Percentiles rank a stretch among this genome's conserved stretches.
phyloP scores from a whole-genome alignment of 2,797 vertebrate genomes.

The Sciurus carolinensis region DNA sequence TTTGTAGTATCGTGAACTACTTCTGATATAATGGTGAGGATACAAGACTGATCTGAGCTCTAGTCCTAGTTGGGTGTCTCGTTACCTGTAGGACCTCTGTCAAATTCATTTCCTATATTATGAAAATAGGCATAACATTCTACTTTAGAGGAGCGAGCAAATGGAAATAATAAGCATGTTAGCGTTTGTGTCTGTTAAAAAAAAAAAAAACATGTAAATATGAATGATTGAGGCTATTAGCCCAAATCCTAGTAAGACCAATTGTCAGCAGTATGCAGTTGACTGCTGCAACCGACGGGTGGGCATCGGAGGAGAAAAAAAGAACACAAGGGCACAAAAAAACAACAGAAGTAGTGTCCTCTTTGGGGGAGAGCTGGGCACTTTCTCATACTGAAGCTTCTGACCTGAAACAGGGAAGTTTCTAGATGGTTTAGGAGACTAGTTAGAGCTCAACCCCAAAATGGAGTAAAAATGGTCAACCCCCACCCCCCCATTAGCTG shows the following conservation, averaged over 20 bases:
- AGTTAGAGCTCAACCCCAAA: neutral
- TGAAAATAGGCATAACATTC: neutral
- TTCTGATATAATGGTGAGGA: neutral
- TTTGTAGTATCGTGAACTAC: accelerated
- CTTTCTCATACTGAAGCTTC: neutral
- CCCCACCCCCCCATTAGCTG: neutral
- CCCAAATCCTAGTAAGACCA: neutral
- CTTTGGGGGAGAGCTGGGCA: neutral
- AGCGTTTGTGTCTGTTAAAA: neutral
- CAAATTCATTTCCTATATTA: neutral
- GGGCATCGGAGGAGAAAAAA: neutral
- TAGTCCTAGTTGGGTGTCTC: neutral
- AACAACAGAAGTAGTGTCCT: neutral
- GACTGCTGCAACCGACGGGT: too few relatives aligned
- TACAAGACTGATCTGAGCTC: neutral
- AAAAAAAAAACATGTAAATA: neutral
- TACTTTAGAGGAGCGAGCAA: neutral
- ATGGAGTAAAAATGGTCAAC: neutral
- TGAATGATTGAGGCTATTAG: neutral
- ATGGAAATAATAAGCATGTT: neutral
- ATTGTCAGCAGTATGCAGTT: neutral
- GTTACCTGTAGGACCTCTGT: constrained; percentile 1
- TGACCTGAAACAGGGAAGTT: neutral
- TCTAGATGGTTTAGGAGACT: neutral
- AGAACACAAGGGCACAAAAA: neutral